Percentiles rank a stretch among this genome's conserved stretches.
Evolutionary conservation across 2,888 invertebrate species (phyloP).

Genomic region (Xestoiulus laeticollis): DNA sequence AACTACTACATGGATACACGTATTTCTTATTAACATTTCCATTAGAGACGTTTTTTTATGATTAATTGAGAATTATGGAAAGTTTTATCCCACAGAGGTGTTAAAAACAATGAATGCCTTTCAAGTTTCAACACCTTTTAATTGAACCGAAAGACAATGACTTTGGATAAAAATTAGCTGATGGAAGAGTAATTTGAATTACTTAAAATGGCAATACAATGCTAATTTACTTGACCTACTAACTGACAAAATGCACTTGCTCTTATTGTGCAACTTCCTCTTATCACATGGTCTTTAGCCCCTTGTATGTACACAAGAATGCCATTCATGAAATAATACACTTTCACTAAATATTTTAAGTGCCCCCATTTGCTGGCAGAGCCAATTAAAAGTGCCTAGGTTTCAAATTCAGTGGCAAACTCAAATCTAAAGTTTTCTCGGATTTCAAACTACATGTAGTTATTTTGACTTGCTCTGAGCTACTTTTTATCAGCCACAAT

Average conservation of each 20-base stretch:
- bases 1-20: too few species aligned
- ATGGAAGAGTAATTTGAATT: not conserved
- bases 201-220: not conserved
- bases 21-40: too few species aligned
- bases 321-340: constrained; percentile 18
- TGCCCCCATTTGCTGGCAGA: not conserved
- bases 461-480: not conserved
- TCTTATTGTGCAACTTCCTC: not conserved
- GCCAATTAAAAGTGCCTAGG: not conserved
- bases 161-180: not conserved
- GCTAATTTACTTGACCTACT: constrained; percentile 10
- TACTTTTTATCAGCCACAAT: not conserved
- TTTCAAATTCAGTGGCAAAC: not conserved
- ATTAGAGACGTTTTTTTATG: too few species aligned
- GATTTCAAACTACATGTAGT: not conserved
- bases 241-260: not conserved
- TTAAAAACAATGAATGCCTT: too few species aligned
- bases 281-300: too few species aligned
- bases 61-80: too few species aligned
- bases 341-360: not conserved
- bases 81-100: too few species aligned
- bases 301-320: not conserved
- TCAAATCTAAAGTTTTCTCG: not conserved
- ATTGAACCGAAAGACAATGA: not conserved
- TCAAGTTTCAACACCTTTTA: not conserved